phyloP scores from a whole-genome alignment of 2,113 vertebrate species.

The Indri indri region DNA sequence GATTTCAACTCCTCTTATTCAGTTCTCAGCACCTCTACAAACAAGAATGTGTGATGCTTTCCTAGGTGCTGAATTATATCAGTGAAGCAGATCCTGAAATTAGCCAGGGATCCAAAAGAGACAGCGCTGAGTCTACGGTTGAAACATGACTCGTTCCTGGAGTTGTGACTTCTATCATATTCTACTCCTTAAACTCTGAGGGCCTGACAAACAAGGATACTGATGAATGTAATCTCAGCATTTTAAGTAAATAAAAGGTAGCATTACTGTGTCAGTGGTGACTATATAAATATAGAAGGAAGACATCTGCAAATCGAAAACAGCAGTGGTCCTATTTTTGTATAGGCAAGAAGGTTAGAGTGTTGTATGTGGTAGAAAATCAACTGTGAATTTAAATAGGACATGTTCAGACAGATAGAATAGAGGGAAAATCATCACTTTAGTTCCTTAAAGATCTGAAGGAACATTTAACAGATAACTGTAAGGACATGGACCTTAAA shows the following conservation, averaged over 20 bases:
- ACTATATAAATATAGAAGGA: neutral
- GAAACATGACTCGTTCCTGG: neutral
- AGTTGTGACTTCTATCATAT: neutral
- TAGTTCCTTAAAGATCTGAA: slow-evolving; percentile 29
- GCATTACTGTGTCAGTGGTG: neutral
- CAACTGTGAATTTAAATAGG: slow-evolving; percentile 16
- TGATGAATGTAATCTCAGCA: neutral
- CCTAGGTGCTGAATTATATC: neutral
- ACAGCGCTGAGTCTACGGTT: neutral
- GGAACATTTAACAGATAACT: neutral
- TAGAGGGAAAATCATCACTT: neutral
- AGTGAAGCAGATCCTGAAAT: neutral
- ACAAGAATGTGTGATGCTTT: neutral
- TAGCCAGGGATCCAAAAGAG: neutral
- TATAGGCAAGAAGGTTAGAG: neutral
- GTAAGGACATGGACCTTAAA: neutral
- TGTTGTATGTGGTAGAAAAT: neutral
- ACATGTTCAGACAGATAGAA: slow-evolving; percentile 12
- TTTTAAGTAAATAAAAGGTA: neutral
- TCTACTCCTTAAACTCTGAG: neutral
- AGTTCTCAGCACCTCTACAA: neutral
- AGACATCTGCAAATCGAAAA: neutral
- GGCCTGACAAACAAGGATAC: neutral
- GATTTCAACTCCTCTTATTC: neutral
- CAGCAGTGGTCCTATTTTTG: neutral